phyloP scores from a whole-genome alignment of 2,888 invertebrate species.

The Mystacides longicornis region DNA sequence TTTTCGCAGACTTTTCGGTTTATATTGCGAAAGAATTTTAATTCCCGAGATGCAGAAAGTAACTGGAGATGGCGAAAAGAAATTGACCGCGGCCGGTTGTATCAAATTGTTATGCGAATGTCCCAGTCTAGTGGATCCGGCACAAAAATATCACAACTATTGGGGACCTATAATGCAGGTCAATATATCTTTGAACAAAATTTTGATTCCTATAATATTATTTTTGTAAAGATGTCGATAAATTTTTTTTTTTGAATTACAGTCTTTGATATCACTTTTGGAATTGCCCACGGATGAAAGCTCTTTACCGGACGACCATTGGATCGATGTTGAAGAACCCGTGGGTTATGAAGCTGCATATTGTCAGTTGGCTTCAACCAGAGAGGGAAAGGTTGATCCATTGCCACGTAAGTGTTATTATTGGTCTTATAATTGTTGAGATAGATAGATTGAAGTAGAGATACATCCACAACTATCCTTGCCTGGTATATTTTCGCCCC shows the following conservation, averaged over 20 bases:
- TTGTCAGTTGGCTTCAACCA: conserved; percentile 81
- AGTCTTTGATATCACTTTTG: conserved; percentile 77
- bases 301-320: conserved; percentile 75
- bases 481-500: no score
- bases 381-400: conserved; percentile 66
- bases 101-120: conserved; percentile 77
- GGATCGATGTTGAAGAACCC: conserved; percentile 79
- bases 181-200: conserved; percentile 15
- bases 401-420: conserved; percentile 52
- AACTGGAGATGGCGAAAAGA: conserved; percentile 72
- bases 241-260: conserved; percentile 30
- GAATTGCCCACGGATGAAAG: conserved; percentile 83
- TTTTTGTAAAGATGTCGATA: neutral
- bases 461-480: no score
- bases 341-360: conserved; percentile 84
- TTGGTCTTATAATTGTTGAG: no score
- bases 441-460: no score
- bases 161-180: conserved; percentile 57
- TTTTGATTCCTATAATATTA: neutral
- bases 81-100: conserved; percentile 87
- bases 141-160: conserved; percentile 49
- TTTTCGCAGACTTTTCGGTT: conserved; percentile 77
- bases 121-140: conserved; percentile 56
- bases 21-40: conserved; percentile 88
- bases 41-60: conserved; percentile 84